Percentiles rank a stretch among this genome's conserved stretches.
phyloP scores from a whole-genome alignment of 2,888 invertebrate species.

The Pyrrhia umbra region DNA sequence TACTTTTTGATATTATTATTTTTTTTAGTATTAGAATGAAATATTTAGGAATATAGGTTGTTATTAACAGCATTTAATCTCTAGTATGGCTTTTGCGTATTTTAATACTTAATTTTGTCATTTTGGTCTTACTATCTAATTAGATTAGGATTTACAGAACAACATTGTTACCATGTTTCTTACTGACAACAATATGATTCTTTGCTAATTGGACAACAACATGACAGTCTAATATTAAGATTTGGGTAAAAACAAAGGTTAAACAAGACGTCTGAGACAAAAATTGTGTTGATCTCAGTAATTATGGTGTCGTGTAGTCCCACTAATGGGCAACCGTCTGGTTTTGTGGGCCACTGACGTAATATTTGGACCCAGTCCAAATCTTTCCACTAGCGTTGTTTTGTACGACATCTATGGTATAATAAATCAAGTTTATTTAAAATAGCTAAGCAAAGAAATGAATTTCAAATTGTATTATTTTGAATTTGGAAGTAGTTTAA shows the following conservation, averaged over 20 bases:
- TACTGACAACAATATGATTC: neutral
- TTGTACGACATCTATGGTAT: constrained; percentile 13
- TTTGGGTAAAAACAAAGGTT: constrained; percentile 15
- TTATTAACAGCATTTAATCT: constrained; percentile 20
- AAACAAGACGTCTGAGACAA: constrained; percentile 17
- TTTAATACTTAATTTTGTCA: neutral
- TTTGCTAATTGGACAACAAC: constrained; percentile 36
- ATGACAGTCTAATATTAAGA: constrained; percentile 19
- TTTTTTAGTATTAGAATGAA: constrained; percentile 12
- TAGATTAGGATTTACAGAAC: neutral
- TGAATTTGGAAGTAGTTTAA: constrained; percentile 1
- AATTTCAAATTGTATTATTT: constrained; percentile 29
- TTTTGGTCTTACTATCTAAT: constrained; percentile 3
- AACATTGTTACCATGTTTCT: neutral
- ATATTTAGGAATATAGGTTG: constrained; percentile 4
- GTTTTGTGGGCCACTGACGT: constrained; percentile 47
- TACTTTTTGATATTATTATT: constrained; percentile 36
- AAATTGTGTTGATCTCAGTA: constrained; percentile 49
- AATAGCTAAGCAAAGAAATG: constrained; percentile 13
- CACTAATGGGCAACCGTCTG: constrained; percentile 53
- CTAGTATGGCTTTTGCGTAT: constrained; percentile 5
- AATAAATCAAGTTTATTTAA: constrained; percentile 39
- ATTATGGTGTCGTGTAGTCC: constrained; percentile 43
- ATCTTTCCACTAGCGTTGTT: constrained; percentile 34
- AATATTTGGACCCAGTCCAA: constrained; percentile 59